Percentiles rank a stretch among this genome's conserved stretches.
Conservation (phyloP, 2,888 invertebrate genomes). For the Serripes groenlandicus region DNA sequence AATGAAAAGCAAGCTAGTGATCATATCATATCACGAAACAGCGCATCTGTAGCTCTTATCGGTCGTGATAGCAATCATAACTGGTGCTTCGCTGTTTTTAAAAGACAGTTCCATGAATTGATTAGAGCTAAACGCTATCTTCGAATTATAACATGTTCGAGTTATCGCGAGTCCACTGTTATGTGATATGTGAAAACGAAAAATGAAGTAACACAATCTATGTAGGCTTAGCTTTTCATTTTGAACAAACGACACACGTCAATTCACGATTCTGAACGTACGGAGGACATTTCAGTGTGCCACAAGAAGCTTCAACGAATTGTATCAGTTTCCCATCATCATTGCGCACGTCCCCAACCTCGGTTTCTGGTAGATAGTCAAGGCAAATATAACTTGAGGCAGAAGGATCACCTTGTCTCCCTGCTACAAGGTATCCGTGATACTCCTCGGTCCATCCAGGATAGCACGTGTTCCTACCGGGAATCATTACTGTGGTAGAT, state of each 20-base stretch:
- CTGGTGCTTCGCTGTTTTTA: too few species aligned
- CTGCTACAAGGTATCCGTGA: constrained; percentile 49
- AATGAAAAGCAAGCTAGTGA: too few species aligned
- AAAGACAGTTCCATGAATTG: too few species aligned
- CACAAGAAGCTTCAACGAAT: constrained; percentile 13
- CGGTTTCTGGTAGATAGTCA: constrained; percentile 1
- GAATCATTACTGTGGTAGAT: constrained; percentile 52
- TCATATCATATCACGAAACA: too few species aligned
- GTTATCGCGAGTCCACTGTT: too few species aligned
- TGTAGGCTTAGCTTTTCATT: too few species aligned
- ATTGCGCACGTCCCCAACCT: not conserved
- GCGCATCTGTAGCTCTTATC: too few species aligned
- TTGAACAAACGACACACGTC: constrained; percentile 25
- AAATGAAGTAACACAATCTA: too few species aligned
- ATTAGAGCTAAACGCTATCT: too few species aligned
- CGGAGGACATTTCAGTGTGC: constrained; percentile 17
- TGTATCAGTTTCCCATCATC: constrained; percentile 3
- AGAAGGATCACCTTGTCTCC: not conserved
- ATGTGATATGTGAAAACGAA: too few species aligned
- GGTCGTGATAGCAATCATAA: too few species aligned
- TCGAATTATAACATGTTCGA: too few species aligned
- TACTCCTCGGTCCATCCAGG: constrained; percentile 63
- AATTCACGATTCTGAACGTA: constrained; percentile 16
- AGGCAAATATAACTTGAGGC: constrained; percentile 24
- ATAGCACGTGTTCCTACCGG: constrained; percentile 48